phyloP scores from a whole-genome alignment of 2,797 vertebrate genomes.

The Apogon hyalosoma region DNA sequence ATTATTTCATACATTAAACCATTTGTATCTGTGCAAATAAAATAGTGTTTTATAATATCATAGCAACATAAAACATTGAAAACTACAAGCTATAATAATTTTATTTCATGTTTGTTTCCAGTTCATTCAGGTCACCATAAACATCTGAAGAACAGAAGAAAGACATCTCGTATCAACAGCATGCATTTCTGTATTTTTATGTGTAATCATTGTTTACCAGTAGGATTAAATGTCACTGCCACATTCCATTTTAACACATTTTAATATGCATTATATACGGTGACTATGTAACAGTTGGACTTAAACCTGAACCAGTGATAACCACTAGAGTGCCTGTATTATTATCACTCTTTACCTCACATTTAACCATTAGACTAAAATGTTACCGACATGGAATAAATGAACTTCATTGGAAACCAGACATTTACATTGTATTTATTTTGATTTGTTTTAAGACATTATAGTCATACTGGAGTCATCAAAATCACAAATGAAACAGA shows the following conservation, averaged over 20 bases:
- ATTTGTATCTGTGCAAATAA: background rate
- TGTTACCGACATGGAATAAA: too few relatives aligned
- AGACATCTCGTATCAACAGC: background rate
- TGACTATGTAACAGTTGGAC: background rate
- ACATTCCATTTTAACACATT: conserved; percentile 33
- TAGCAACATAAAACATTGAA: too few relatives aligned
- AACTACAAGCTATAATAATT: background rate
- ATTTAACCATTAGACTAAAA: too few relatives aligned
- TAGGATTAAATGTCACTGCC: background rate
- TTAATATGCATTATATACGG: background rate
- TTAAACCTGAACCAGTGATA: background rate
- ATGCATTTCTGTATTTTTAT: conserved; percentile 3
- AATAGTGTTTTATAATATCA: background rate
- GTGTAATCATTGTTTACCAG: background rate
- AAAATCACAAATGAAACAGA: too few relatives aligned
- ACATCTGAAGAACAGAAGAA: conserved; percentile 54
- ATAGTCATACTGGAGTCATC: too few relatives aligned
- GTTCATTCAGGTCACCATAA: conserved; percentile 80
- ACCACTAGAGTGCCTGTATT: conserved; percentile 15
- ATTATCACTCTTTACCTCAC: too few relatives aligned
- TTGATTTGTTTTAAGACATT: too few relatives aligned
- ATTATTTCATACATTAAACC: background rate
- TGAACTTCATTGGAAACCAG: too few relatives aligned
- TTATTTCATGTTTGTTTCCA: conserved; percentile 33
- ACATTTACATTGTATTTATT: too few relatives aligned